Evolutionary conservation across 2,888 invertebrate genomes (phyloP).

Genomic region (Fragum fragum): DNA sequence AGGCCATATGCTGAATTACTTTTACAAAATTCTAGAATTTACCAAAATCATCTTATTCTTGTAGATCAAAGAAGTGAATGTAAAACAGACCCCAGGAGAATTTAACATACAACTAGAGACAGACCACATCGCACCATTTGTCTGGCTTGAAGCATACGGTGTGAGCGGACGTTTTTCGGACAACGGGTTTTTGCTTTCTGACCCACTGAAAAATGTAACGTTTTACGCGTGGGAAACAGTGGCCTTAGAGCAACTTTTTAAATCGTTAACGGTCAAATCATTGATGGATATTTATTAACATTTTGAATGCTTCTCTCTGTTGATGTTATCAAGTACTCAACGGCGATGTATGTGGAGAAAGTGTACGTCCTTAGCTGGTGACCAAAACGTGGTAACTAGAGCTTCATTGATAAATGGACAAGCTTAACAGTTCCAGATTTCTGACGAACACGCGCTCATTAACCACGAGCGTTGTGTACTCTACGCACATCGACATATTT

Average conservation of each 20-base stretch:
- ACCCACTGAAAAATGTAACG: slow-evolving; percentile 66
- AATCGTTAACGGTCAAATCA: slow-evolving; percentile 69
- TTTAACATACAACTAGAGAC: slow-evolving; percentile 75
- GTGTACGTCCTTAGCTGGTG: neutral
- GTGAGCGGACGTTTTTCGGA: slow-evolving; percentile 91
- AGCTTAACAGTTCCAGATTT: too few species aligned
- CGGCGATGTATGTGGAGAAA: neutral
- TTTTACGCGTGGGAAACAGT: slow-evolving; percentile 75
- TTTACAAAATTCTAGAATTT: too few species aligned
- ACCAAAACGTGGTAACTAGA: neutral
- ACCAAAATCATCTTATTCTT: slow-evolving; percentile 23
- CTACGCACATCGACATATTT: too few species aligned
- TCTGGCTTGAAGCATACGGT: slow-evolving; percentile 83
- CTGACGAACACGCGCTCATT: too few species aligned
- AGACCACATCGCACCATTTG: slow-evolving; percentile 82
- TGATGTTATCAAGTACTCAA: neutral
- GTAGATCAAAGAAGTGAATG: slow-evolving; percentile 72
- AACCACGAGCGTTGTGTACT: too few species aligned
- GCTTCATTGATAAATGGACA: too few species aligned
- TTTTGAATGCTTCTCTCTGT: neutral
- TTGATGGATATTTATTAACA: slow-evolving; percentile 73
- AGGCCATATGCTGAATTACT: too few species aligned
- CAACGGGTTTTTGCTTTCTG: slow-evolving; percentile 90
- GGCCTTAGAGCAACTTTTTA: slow-evolving; percentile 48
- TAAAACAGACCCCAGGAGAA: slow-evolving; percentile 38